Evolutionary conservation across 2,797 vertebrate genomes (phyloP).

Genomic region (Mormyrus hasselquistii): DNA sequence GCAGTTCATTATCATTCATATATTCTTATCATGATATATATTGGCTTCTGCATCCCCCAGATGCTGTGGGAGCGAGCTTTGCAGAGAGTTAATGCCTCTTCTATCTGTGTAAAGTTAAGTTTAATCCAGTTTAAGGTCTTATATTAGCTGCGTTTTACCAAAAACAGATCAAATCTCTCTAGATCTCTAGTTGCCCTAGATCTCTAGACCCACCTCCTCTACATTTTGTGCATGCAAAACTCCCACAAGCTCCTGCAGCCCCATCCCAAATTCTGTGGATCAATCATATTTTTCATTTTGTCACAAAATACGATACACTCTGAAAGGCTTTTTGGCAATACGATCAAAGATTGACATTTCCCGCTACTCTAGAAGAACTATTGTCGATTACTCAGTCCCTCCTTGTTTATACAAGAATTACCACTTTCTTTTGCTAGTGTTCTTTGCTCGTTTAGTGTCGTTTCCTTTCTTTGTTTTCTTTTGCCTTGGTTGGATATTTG

Average conservation of each 20-base stretch:
- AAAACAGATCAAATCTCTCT: background rate
- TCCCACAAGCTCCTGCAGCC: background rate
- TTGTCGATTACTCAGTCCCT: background rate
- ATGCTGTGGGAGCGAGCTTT: background rate
- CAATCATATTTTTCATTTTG: background rate
- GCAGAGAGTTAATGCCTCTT: background rate
- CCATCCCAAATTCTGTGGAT: background rate
- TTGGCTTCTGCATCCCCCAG: background rate
- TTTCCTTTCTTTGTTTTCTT: background rate
- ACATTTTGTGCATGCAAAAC: background rate
- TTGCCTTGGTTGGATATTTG: background rate
- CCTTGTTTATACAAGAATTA: background rate
- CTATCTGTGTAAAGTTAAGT: background rate
- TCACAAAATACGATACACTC: background rate
- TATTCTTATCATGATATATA: background rate
- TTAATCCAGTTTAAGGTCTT: background rate
- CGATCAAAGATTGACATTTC: background rate
- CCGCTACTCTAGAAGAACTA: background rate
- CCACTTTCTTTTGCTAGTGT: background rate
- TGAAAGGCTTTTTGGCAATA: background rate
- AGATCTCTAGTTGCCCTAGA: background rate
- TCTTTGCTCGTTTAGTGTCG: background rate
- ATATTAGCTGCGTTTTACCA: background rate
- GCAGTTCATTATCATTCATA: background rate
- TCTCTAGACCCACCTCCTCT: background rate